These are phyloP conservation scores for Heliothis subflexa DNA, from an alignment of 1,140 invertebrate genomes.

Conservation along the genomic window DNA sequence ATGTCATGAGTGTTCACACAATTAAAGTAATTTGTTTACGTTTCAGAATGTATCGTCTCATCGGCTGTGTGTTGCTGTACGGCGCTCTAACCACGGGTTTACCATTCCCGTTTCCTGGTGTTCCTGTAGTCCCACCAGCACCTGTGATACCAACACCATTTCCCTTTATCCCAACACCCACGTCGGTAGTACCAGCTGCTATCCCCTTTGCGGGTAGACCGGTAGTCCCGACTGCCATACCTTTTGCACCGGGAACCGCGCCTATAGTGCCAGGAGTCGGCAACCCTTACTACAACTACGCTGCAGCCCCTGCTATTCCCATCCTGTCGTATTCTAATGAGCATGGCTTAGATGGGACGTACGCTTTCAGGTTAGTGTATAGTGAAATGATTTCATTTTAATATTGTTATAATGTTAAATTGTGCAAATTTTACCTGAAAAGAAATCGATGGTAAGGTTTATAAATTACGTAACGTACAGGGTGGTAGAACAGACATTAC, in stretches of 20 bases:
- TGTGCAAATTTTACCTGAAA: not conserved
- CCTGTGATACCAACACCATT: constrained; percentile 10
- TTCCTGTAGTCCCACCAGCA: constrained; percentile 15
- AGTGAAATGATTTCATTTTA: not conserved
- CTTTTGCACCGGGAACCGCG: constrained; percentile 15
- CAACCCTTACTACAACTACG: constrained; percentile 66
- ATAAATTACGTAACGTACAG: too few relatives aligned
- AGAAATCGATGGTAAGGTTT: not conserved
- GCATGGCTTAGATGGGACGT: constrained; percentile 74
- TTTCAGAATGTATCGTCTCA: constrained; percentile 54
- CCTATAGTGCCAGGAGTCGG: constrained; percentile 48
- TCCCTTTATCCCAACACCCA: constrained; percentile 27
- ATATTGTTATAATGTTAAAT: not conserved
- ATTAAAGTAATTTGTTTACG: not conserved
- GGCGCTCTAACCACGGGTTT: not conserved
- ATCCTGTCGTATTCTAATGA: constrained; percentile 77
- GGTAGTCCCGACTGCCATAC: not conserved
- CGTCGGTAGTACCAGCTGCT: constrained; percentile 1
- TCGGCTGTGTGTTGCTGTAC: constrained; percentile 45
- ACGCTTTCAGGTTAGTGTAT: constrained; percentile 74
- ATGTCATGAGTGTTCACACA: not conserved
- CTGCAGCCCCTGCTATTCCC: constrained; percentile 64
- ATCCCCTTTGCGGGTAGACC: constrained; percentile 27
- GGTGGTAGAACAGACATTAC: too few relatives aligned
- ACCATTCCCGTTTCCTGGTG: constrained; percentile 12